Conservation (phyloP, 2,113 vertebrate species). For the Nannobrachium achirus region DNA sequence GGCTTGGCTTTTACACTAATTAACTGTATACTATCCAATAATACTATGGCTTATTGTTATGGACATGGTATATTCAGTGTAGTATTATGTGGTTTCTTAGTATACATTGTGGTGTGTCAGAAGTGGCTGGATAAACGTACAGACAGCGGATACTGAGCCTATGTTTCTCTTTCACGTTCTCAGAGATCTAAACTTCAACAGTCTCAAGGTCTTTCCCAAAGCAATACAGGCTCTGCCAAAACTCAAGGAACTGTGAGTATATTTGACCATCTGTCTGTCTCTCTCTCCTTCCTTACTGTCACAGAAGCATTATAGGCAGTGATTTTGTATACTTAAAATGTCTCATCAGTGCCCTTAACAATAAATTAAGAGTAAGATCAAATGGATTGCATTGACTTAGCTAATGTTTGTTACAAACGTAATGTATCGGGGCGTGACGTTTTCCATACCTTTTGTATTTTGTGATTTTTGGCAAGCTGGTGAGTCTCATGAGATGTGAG, state of each 20-base stretch:
- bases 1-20: too few species aligned
- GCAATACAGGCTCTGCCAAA: constrained; percentile 91
- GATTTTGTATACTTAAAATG: too few species aligned
- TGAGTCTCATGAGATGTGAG: not conserved
- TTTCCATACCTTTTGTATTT: not conserved
- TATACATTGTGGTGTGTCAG: not conserved
- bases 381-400: too few species aligned
- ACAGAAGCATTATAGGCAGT: too few species aligned
- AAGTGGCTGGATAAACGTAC: not conserved
- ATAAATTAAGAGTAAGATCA: too few species aligned
- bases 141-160: constrained; percentile 24
- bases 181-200: constrained; percentile 98
- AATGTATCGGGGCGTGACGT: not conserved
- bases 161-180: constrained; percentile 40
- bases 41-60: not conserved
- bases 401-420: not conserved
- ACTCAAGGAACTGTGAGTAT: constrained; percentile 97
- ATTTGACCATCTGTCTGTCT: not conserved
- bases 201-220: constrained; percentile 90
- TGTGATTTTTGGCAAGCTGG: not conserved
- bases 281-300: not conserved
- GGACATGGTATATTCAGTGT: too few species aligned
- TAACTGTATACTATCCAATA: too few species aligned
- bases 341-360: too few species aligned
- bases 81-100: not conserved